Percentiles rank a stretch among this genome's conserved stretches.
These are phyloP conservation scores for Setophaga kirtlandii DNA, from an alignment of 2,113 vertebrate species.

Conservation along the genomic window DNA sequence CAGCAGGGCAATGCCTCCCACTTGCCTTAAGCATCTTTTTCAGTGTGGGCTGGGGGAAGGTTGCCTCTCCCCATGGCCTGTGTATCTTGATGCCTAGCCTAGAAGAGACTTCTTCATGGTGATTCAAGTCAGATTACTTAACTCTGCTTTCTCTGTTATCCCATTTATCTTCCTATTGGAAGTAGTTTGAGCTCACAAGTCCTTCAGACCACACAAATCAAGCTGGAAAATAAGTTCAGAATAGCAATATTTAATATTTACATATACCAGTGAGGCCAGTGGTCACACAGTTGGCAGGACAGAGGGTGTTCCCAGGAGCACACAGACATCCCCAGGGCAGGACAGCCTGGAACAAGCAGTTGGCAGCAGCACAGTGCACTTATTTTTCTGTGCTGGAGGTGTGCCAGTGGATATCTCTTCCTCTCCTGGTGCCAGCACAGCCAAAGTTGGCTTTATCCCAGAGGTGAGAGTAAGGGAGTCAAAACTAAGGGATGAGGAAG, in stretches of 20 bases:
- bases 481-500: neutral
- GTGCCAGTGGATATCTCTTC: neutral
- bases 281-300: neutral
- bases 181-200: neutral
- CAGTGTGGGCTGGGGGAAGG: neutral
- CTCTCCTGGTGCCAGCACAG: neutral
- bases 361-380: neutral
- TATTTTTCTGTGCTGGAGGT: neutral
- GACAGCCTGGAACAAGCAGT: neutral
- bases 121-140: neutral
- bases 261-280: neutral
- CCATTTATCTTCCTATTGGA: neutral
- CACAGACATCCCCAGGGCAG: neutral
- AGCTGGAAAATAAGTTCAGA: neutral
- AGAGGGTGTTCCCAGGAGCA: neutral
- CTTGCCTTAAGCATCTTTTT: neutral
- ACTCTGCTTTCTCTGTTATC: neutral
- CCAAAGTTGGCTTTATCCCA: neutral
- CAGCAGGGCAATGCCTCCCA: neutral
- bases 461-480: neutral
- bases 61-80: neutral
- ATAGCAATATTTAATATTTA: conserved; percentile 52
- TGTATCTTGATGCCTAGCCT: neutral
- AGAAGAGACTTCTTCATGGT: neutral
- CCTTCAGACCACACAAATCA: neutral